Evolutionary conservation across 2,797 vertebrate genomes (phyloP).

Genomic region (Molothrus aeneus): DNA sequence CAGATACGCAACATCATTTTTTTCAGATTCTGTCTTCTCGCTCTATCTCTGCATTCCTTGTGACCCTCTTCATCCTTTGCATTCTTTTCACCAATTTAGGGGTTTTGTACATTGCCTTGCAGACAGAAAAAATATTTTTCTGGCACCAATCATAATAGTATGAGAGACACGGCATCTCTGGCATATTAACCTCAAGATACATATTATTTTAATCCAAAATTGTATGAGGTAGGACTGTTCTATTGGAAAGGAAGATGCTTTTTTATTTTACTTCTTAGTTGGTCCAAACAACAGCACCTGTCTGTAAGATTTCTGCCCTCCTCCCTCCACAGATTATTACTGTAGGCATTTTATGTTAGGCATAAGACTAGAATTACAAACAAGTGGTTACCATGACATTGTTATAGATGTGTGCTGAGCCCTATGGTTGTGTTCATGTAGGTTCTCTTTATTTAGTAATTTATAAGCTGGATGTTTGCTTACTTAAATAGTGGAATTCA

Average conservation of each 20-base stretch:
- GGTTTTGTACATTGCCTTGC: background rate
- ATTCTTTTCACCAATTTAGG: background rate
- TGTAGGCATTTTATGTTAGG: background rate
- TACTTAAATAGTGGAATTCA: constrained; percentile 4
- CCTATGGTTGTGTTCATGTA: background rate
- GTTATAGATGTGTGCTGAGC: background rate
- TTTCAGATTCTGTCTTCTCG: background rate
- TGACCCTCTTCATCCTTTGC: background rate
- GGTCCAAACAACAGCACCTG: background rate
- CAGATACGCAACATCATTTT: background rate
- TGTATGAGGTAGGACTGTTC: background rate
- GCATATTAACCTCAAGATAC: background rate
- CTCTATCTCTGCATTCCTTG: background rate
- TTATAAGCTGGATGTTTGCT: background rate
- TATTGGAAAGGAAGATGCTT: background rate
- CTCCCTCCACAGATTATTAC: background rate
- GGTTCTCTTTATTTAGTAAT: background rate
- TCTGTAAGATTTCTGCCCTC: background rate
- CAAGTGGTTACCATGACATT: background rate
- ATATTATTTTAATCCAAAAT: background rate
- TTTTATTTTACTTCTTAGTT: background rate
- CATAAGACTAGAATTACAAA: background rate
- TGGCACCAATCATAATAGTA: background rate
- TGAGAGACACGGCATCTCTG: background rate
- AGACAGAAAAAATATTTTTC: background rate